phyloP scores from a whole-genome alignment of 2,797 vertebrate species.

The Pseudochirops cupreus region DNA sequence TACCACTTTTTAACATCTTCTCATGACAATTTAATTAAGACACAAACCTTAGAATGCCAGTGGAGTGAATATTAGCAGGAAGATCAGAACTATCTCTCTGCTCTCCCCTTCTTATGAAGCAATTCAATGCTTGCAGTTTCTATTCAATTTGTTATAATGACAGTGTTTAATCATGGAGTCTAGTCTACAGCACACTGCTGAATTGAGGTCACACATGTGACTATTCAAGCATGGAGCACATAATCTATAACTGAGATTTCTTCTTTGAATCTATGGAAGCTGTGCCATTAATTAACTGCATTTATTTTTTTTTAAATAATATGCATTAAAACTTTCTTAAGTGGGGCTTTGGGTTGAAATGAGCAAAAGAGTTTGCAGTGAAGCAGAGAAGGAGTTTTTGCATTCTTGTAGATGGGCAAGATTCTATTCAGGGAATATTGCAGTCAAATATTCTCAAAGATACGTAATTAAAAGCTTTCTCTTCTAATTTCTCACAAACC shows the following conservation, averaged over 20 bases:
- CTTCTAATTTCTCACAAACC: conserved; percentile 72
- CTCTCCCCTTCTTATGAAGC: conserved; percentile 84
- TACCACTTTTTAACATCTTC: conserved; percentile 78
- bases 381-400: conserved; percentile 68
- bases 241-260: conserved; percentile 87
- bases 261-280: conserved; percentile 81
- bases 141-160: conserved; percentile 91
- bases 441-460: conserved; percentile 72
- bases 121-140: conserved; percentile 86
- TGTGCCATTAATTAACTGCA: conserved; percentile 87
- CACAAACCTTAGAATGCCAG: conserved; percentile 79
- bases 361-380: conserved; percentile 77
- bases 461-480: conserved; percentile 80
- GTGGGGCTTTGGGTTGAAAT: conserved; percentile 76
- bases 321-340: conserved; percentile 73
- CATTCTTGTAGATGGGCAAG: conserved; percentile 56
- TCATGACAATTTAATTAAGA: conserved; percentile 88
- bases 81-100: conserved; percentile 84
- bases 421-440: conserved; percentile 68
- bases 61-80: conserved; percentile 82
- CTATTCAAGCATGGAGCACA: conserved; percentile 86
- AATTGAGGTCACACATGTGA: conserved; percentile 88
- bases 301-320: conserved; percentile 79
- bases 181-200: conserved; percentile 78
- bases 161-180: conserved; percentile 88